Conservation (phyloP, 2,888 invertebrate species). For the Agrotis exclamationis region DNA sequence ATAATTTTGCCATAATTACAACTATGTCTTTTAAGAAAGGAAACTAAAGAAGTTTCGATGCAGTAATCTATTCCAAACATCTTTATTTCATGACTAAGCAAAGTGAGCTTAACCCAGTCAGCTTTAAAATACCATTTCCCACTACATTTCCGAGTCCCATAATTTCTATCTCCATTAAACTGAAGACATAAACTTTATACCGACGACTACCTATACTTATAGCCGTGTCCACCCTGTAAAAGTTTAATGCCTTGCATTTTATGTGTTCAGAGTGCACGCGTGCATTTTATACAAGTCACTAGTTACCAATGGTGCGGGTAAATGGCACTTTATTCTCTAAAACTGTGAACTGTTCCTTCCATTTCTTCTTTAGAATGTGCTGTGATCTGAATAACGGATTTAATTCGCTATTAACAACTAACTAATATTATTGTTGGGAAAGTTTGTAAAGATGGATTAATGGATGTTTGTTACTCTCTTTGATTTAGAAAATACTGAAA, state of each 20-base stretch:
- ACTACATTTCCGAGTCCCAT: slow-evolving; percentile 10
- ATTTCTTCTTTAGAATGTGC: not conserved
- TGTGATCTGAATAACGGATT: not conserved
- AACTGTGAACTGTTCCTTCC: not conserved
- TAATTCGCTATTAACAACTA: no score
- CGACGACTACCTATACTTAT: slow-evolving; percentile 5
- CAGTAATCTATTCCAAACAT: not conserved
- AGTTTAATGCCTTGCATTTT: slow-evolving; percentile 51
- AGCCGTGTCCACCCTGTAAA: slow-evolving; percentile 40
- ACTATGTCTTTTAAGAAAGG: not conserved
- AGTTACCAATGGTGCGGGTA: slow-evolving; percentile 11
- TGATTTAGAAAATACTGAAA: no score
- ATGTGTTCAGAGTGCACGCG: slow-evolving; percentile 29
- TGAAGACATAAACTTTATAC: slow-evolving; percentile 44
- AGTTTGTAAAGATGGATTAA: no score
- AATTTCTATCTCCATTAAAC: slow-evolving; percentile 42
- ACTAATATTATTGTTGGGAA: no score
- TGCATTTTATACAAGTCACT: slow-evolving; percentile 38
- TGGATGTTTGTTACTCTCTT: no score
- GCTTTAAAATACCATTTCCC: slow-evolving; percentile 7
- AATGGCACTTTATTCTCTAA: not conserved
- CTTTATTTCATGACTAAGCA: not conserved
- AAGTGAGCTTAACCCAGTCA: not conserved
- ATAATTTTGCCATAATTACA: not conserved
- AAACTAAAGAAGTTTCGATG: not conserved